Evolutionary conservation across 2,797 vertebrate species (phyloP).

Genomic region (Amazonetta brasiliensis): DNA sequence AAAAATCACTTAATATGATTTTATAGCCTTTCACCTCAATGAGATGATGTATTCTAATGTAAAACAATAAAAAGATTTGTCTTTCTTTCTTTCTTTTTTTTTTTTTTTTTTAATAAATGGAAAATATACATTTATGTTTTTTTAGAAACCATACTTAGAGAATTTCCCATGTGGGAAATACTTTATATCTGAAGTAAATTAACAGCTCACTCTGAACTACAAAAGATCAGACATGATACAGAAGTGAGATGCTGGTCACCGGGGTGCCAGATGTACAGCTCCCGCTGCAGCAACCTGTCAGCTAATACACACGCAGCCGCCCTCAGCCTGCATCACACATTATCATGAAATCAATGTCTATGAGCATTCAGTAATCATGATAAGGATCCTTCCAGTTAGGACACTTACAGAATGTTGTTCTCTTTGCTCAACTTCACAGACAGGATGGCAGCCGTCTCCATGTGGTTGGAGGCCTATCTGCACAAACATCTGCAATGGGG

Average conservation of each 20-base stretch:
- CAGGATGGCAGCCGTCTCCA: slow-evolving; percentile 9
- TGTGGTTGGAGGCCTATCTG: slow-evolving; percentile 7
- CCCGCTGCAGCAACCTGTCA: slow-evolving; percentile 4
- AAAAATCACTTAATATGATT: not conserved
- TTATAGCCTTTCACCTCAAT: not conserved
- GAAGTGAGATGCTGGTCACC: not conserved
- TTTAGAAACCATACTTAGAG: not conserved
- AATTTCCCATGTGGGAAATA: not conserved
- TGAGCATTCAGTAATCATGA: not conserved
- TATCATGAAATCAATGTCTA: slow-evolving; percentile 51
- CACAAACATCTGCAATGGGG: not conserved
- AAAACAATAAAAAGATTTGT: not conserved
- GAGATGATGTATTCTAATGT: not conserved
- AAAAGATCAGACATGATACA: not conserved
- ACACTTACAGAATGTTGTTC: slow-evolving; percentile 7
- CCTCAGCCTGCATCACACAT: not conserved
- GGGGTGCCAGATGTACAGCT: not conserved
- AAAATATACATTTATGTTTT: not conserved
- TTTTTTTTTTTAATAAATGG: not conserved
- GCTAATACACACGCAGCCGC: not conserved
- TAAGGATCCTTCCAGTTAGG: slow-evolving; percentile 31
- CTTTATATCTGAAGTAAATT: slow-evolving; percentile 45
- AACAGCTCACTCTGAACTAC: slow-evolving; percentile 46
- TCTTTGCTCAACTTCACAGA: slow-evolving; percentile 22
- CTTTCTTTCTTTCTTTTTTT: not conserved